phyloP scores from a whole-genome alignment of 1,140 invertebrate species.

The Sycophaga agraensis region DNA sequence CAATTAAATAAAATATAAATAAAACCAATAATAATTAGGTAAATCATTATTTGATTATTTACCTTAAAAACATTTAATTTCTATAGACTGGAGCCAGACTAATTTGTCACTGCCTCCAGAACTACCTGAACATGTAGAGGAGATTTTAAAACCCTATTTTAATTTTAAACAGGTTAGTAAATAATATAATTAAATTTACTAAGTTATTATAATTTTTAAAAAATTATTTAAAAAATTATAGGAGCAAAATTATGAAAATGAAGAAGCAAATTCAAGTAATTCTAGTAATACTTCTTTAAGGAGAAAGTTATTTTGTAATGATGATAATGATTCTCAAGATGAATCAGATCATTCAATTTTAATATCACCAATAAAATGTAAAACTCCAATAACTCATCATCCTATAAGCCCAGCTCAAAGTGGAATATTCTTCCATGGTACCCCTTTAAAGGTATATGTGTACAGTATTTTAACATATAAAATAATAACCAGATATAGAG shows the following conservation, averaged over 20 bases:
- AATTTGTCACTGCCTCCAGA: conserved; percentile 60
- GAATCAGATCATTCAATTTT: conserved; percentile 35
- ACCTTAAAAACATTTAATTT: neutral
- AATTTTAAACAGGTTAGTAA: conserved; percentile 63
- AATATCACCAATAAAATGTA: conserved; percentile 38
- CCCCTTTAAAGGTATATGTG: conserved; percentile 41
- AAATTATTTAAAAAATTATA: conserved; percentile 17
- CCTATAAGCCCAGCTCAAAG: conserved; percentile 49
- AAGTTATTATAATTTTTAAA: too few relatives aligned
- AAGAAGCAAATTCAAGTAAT: conserved; percentile 48
- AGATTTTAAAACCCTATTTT: conserved; percentile 63
- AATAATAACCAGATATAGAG: too few relatives aligned
- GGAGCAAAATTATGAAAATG: conserved; percentile 49
- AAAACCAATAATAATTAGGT: neutral
- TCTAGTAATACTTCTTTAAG: conserved; percentile 49
- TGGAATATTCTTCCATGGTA: conserved; percentile 45
- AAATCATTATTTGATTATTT: too few relatives aligned
- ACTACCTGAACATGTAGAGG: conserved; percentile 63
- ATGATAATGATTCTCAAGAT: conserved; percentile 42
- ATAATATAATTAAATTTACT: neutral
- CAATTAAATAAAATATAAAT: neutral
- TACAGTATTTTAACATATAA: too few relatives aligned
- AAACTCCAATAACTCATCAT: conserved; percentile 27
- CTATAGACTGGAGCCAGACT: conserved; percentile 62
- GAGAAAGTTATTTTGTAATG: conserved; percentile 51